Evolutionary conservation across 1,140 invertebrate genomes (phyloP), one percentile per base, ranked within the genome.

Genomic region (Drosophila arizonae): DNA sequence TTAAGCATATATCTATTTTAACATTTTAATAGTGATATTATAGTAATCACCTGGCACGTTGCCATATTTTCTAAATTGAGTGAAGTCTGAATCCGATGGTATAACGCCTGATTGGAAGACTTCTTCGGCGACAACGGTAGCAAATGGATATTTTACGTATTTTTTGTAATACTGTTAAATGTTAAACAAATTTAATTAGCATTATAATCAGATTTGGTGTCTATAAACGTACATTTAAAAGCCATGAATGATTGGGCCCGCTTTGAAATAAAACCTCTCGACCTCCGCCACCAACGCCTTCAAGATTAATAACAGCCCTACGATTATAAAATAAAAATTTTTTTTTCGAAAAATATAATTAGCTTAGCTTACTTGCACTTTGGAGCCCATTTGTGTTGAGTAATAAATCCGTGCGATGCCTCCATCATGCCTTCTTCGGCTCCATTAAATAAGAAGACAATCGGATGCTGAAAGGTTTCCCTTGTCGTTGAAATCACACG

Each of bases 211-310:
- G 33, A 33, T 30, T n/a, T 43, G 15, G 11, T 43, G 0, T 43
- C 3, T 6, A 43, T 13, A 15, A 41, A 92, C 74, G 73, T 92
- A 96, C 95, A 86, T 96, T 94, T 72, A 98, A 93, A 43, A 98
- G 94, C 97, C 97, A 98, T 1, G 97, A 96, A 93, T 97, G 95
- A 81, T 96, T 94, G 28, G 97, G 97, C 15, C 97, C 97, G 43
- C 6, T 11, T 30, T 95, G 93, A 8, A 96, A 96, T 61, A 93
- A 93, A 78, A 98, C 93, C 93, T 99, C 98, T 77, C 97, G 94
- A n/a, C 97, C 97, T 41, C 97, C 97, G 67, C 96, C 95, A 11
- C 98, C 98, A 89, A 97, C 97, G 97, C 97, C 93, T 99, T 99
- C 98, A 65, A 99, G 92, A 93, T 99, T 99, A 55, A 99, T 95